A percentile compares a stretch with the other conserved stretches of the same genome.
phyloP scores from a whole-genome alignment of 2,797 vertebrate genomes.

The Sebastes matsubarae region DNA sequence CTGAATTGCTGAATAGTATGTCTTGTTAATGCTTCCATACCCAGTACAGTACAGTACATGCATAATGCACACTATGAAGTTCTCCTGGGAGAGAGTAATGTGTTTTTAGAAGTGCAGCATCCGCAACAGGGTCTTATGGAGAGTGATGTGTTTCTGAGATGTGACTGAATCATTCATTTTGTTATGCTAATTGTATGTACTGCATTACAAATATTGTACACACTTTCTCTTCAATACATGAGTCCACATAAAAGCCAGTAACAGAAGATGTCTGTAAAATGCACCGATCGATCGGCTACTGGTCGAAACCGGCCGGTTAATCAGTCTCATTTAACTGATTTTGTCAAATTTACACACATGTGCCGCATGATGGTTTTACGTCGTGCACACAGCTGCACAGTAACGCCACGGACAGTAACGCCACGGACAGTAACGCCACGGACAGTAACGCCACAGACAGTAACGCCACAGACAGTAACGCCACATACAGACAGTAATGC shows the following conservation, averaged over 20 bases:
- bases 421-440: no score
- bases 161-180: constrained; percentile 32
- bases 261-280: background rate
- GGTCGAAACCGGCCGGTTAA: background rate
- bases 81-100: constrained; percentile 20
- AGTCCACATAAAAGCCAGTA: background rate
- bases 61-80: constrained; percentile 38
- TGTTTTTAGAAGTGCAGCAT: constrained; percentile 15
- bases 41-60: constrained; percentile 21
- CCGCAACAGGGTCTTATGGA: background rate
- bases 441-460: no score
- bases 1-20: constrained; percentile 5
- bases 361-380: no score
- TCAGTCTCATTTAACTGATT: no score
- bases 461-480: no score
- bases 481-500: no score
- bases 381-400: no score
- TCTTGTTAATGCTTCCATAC: background rate
- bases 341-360: no score
- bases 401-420: no score
- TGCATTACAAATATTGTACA: background rate
- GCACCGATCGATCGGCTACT: accelerated
- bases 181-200: background rate
- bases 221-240: background rate
- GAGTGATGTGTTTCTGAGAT: background rate